Percentiles rank a stretch among this genome's conserved stretches.
These are phyloP conservation scores for Cyphomyrus discorhynchus DNA, from an alignment of 2,113 vertebrate genomes.

Conservation along the genomic window DNA sequence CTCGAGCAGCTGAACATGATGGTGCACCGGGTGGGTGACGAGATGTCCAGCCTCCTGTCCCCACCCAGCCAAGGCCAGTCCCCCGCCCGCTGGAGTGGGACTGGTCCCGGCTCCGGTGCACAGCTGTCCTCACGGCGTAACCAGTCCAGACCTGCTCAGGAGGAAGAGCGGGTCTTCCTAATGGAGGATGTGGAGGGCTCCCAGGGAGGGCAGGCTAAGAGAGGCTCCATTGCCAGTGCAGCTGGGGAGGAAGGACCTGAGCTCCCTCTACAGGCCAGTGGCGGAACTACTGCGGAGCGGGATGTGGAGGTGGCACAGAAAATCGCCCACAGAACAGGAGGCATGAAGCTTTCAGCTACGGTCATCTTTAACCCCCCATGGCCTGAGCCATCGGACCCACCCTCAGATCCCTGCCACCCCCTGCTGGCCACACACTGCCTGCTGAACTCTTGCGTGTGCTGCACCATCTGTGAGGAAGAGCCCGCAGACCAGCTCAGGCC, in stretches of 20 bases:
- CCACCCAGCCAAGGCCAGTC: constrained; percentile 83
- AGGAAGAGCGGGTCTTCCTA: constrained; percentile 84
- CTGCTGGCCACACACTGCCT: constrained; percentile 77
- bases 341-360: constrained; percentile 94
- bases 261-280: constrained; percentile 52
- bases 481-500: constrained; percentile 46
- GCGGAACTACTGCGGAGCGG: constrained; percentile 70
- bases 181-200: constrained; percentile 85
- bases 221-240: neutral
- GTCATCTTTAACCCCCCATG: constrained; percentile 95
- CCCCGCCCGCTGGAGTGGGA: constrained; percentile 63
- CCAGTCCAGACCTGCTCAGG: constrained; percentile 42
- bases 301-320: constrained; percentile 73
- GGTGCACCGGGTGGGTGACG: constrained; percentile 86
- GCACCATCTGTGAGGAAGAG: constrained; percentile 74
- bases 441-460: constrained; percentile 89
- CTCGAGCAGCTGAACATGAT: constrained; percentile 89
- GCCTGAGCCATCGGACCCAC: constrained; percentile 54
- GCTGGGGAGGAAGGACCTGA: neutral
- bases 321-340: constrained; percentile 87
- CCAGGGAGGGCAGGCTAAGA: constrained; percentile 44
- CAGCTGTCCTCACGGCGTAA: constrained; percentile 29
- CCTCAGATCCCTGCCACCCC: constrained; percentile 41
- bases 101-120: constrained; percentile 66
- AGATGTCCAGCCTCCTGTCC: constrained; percentile 91